These are phyloP conservation scores for Hydrolagus colliei DNA, from an alignment of 2,797 vertebrate species.

Conservation along the genomic window DNA sequence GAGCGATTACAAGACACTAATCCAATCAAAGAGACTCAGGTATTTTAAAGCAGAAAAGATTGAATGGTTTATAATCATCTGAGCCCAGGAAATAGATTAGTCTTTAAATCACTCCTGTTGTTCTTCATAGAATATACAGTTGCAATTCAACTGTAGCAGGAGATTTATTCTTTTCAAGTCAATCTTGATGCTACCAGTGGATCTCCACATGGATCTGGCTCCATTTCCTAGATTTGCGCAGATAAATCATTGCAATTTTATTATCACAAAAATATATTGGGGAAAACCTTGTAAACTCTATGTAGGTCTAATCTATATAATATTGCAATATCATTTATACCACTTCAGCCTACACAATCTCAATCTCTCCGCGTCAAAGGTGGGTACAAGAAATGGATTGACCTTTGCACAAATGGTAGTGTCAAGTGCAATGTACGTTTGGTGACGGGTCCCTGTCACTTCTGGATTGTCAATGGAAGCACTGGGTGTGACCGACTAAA, in stretches of 20 bases:
- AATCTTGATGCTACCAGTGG: neutral
- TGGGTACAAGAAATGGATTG: neutral
- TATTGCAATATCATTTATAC: neutral
- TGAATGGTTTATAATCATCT: neutral
- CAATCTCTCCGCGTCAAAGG: neutral
- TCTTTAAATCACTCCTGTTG: neutral
- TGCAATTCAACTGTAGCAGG: neutral
- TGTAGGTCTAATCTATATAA: neutral
- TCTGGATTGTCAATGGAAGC: too few relatives aligned
- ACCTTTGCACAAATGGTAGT: neutral
- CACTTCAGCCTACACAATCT: neutral
- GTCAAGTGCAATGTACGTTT: neutral
- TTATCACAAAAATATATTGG: neutral
- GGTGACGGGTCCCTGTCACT: too few relatives aligned
- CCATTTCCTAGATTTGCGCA: too few relatives aligned
- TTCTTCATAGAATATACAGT: neutral
- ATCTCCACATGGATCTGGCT: neutral
- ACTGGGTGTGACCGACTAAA: too few relatives aligned
- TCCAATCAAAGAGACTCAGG: neutral
- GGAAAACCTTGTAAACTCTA: neutral
- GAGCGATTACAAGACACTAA: neutral
- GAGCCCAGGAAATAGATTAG: neutral
- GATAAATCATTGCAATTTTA: neutral
- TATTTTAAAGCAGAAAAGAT: neutral
- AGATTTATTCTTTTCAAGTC: neutral